Evolutionary conservation across 2,797 vertebrate species (phyloP).

Genomic region (Pangasius macronema): DNA sequence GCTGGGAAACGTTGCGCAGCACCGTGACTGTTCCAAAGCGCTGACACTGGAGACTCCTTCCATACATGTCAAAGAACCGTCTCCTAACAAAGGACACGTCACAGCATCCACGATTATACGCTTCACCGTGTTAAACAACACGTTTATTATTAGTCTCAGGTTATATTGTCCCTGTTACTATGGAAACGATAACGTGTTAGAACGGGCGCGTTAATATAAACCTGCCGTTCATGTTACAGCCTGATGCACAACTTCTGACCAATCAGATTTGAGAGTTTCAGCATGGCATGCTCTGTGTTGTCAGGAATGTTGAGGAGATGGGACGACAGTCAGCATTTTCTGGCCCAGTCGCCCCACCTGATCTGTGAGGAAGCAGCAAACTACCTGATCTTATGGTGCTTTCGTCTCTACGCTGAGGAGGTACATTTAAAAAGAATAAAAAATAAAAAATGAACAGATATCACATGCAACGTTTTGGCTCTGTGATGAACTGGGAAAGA

Average conservation of each 20-base stretch:
- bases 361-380: constrained; percentile 93
- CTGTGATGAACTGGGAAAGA: not conserved
- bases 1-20: too few relatives aligned
- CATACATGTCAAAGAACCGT: not conserved
- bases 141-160: not conserved
- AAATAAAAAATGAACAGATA: too few relatives aligned
- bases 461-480: not conserved
- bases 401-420: constrained; percentile 91
- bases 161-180: not conserved
- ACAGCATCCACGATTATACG: too few relatives aligned
- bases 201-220: not conserved
- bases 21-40: too few relatives aligned
- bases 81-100: too few relatives aligned
- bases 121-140: not conserved
- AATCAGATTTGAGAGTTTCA: not conserved
- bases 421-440: constrained; percentile 62
- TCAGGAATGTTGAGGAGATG: constrained; percentile 94
- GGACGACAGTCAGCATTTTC: constrained; percentile 95
- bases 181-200: not conserved
- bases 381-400: constrained; percentile 94
- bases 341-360: constrained; percentile 90
- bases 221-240: not conserved
- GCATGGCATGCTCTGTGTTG: not conserved
- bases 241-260: not conserved
- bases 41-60: not conserved